A percentile compares a stretch with the other conserved stretches of the same genome.
Conservation (phyloP, 1,140 invertebrate genomes). For the Oreohelix idahoensis region DNA sequence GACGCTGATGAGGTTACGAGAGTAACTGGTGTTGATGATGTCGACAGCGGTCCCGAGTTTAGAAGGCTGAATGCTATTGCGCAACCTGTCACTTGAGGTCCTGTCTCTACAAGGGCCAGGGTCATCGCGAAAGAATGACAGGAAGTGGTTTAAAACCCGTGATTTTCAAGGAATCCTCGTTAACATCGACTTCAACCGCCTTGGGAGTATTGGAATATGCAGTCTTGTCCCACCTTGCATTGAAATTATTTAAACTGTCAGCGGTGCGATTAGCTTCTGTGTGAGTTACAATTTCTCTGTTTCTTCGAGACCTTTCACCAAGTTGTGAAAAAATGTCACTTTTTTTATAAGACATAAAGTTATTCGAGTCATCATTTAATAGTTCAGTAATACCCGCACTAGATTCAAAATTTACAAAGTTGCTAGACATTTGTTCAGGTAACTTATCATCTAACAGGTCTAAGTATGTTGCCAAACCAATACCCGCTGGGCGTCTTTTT, state of each 20-base stretch:
- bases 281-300: not conserved
- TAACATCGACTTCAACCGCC: not conserved
- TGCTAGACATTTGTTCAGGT: not conserved
- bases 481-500: not conserved
- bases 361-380: not conserved
- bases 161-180: not conserved
- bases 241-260: not conserved
- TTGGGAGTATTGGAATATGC: not conserved
- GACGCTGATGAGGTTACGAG: not conserved
- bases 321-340: not conserved
- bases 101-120: slow-evolving; percentile 51
- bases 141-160: not conserved
- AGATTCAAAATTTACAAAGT: not conserved
- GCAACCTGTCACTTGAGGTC: slow-evolving; percentile 48
- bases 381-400: not conserved
- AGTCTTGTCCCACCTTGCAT: not conserved
- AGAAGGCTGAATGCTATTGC: slow-evolving; percentile 51
- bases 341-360: not conserved
- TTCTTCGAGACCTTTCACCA: not conserved
- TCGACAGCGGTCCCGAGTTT: not conserved
- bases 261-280: not conserved
- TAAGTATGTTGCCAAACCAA: not conserved
- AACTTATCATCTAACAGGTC: not conserved
- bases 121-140: slow-evolving; percentile 49
- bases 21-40: not conserved